Evolutionary conservation across 2,888 invertebrate species (phyloP).

Genomic region (Apamea crenata): DNA sequence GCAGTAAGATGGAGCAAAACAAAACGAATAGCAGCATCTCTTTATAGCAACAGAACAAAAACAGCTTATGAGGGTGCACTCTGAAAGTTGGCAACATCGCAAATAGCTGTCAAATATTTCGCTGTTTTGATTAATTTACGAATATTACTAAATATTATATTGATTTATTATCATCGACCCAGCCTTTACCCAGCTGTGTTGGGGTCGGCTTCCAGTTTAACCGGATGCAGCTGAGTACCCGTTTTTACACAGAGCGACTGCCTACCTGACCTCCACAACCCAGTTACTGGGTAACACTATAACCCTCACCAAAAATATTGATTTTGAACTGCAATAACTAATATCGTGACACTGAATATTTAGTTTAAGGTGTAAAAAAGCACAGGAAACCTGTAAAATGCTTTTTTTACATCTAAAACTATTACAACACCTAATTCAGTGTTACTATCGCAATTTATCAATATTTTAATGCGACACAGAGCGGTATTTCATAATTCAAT

Average conservation of each 20-base stretch:
- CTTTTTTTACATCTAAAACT: background rate
- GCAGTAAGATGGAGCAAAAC: background rate
- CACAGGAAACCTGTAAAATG: background rate
- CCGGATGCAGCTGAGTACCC: background rate
- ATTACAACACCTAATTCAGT: background rate
- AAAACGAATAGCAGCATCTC: background rate
- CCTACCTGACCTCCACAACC: background rate
- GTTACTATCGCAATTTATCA: background rate
- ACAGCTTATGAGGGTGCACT: background rate
- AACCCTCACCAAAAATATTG: background rate
- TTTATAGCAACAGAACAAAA: background rate
- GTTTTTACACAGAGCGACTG: background rate
- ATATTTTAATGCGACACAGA: background rate
- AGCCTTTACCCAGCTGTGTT: background rate
- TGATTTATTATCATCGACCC: background rate
- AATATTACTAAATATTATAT: background rate
- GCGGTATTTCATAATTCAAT: background rate
- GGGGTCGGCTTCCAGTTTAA: background rate
- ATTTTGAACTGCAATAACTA: background rate
- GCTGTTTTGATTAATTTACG: background rate
- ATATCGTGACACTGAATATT: background rate
- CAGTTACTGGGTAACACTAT: background rate
- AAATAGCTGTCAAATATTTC: background rate
- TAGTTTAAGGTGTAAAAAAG: background rate
- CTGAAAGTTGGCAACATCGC: background rate